Conservation (phyloP, 2,888 invertebrate species). For the Eupelmus urozonus region DNA sequence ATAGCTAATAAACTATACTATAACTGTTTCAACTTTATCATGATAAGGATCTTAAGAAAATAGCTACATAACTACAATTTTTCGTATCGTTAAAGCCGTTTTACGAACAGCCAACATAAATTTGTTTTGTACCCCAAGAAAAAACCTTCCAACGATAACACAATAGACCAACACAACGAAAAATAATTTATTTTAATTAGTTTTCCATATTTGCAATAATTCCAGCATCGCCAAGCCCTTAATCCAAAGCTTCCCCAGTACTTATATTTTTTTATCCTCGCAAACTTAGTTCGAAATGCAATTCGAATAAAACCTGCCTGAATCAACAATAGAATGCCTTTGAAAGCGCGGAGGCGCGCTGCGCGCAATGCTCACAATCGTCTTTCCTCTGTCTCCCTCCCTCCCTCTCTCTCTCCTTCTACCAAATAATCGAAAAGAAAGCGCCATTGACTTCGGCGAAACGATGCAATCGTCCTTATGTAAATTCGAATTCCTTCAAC, state of each 20-base stretch:
- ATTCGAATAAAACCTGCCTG: slow-evolving; percentile 5
- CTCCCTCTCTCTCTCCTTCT: neutral
- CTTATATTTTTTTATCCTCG: neutral
- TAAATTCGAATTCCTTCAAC: slow-evolving; percentile 46
- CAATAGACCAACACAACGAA: no score
- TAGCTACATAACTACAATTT: no score
- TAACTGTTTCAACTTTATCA: no score
- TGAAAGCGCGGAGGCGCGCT: slow-evolving; percentile 6
- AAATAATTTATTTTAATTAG: no score
- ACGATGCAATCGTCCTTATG: slow-evolving; percentile 41
- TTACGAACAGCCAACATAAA: no score
- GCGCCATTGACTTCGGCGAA: slow-evolving; percentile 33
- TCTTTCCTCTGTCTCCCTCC: neutral
- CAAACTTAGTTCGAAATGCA: slow-evolving; percentile 29
- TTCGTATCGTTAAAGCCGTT: no score
- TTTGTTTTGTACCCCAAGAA: no score
- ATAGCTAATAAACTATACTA: no score
- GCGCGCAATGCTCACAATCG: slow-evolving; percentile 10
- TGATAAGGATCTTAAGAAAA: no score
- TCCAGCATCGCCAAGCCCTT: no score
- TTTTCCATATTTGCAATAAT: no score
- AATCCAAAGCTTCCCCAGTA: neutral
- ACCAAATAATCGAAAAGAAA: slow-evolving; percentile 41
- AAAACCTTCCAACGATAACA: no score
- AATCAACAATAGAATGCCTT: slow-evolving; percentile 36